Conservation (phyloP, 2,888 invertebrate species). For the Taenaris catops region DNA sequence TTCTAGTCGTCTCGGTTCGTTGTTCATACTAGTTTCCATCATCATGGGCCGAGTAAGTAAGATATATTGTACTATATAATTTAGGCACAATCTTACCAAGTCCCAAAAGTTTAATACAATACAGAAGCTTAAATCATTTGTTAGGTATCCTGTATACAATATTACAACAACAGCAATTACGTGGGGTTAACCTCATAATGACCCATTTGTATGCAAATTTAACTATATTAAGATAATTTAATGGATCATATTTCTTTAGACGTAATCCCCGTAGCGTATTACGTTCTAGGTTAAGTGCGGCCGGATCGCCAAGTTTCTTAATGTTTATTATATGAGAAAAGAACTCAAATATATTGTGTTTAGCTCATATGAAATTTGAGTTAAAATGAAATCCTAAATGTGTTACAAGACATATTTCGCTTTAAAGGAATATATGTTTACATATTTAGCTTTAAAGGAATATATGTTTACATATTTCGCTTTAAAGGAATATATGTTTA, state of each 20-base stretch:
- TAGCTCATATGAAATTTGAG: too few relatives aligned
- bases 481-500: too few relatives aligned
- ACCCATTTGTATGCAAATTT: constrained; percentile 67
- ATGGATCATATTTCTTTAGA: constrained; percentile 36
- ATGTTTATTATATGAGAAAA: not conserved
- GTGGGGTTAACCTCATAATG: constrained; percentile 49
- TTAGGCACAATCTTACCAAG: constrained; percentile 1
- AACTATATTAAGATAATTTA: constrained; percentile 49
- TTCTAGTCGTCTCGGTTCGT: too few relatives aligned
- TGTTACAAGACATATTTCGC: too few relatives aligned
- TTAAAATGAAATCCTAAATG: too few relatives aligned
- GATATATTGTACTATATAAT: too few relatives aligned
- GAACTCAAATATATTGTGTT: too few relatives aligned
- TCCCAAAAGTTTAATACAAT: constrained; percentile 12
- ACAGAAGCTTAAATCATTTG: constrained; percentile 20
- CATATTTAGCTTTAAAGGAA: too few relatives aligned
- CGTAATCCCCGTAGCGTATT: constrained; percentile 21
- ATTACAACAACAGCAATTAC: constrained; percentile 58
- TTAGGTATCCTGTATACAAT: constrained; percentile 19
- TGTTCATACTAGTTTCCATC: too few relatives aligned
- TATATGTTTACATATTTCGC: too few relatives aligned
- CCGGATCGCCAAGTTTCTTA: not conserved
- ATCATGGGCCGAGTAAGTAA: too few relatives aligned
- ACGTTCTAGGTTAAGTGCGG: constrained; percentile 5
- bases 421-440: too few relatives aligned